Evolutionary conservation across 1,140 invertebrate species (phyloP), one percentile per base, ranked within the genome.

Genomic region (Cylas formicarius): DNA sequence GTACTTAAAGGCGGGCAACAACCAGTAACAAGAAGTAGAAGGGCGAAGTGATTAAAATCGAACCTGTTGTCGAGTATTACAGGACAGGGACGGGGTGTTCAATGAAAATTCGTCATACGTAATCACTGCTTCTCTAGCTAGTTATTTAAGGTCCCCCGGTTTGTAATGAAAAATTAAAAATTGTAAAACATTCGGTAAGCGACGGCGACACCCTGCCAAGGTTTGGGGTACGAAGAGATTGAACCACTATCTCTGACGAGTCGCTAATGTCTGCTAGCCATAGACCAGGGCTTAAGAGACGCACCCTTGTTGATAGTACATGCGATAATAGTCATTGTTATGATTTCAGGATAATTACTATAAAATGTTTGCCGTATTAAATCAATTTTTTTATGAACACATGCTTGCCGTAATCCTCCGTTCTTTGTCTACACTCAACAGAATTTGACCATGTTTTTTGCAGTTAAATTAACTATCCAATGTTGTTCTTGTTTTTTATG

Each of bases 331-430:
- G 34, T 40, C 38, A 40, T 40, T 40, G 19, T 40, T 40, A 40
- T 40, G 38, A 40, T 28, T 40, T 40, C 9, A 40, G 21, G 31
- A 40, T 40, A 40, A 40, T 40, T 40, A 40, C 23, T 40, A 28
- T 40, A 29, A 40, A 40, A 40, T 40, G 38, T 40, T 40, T 40
- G 24, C 38, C 24, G 27, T 40, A 21, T 21, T 23, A 29, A 40
- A 40, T 40, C 38, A 40, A 40, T n/a, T 40, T 40, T 38, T 40
- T 40, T 29, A 40, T 29, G 38, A 39, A 17, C 38, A 40, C 31
- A 40, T 40, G 38, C 17, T 22, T n/a, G n/a, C n/a, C n/a, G n/a
- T n/a, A n/a, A n/a, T n/a, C n/a, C n/a, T n/a, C n/a, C n/a, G n/a
- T n/a, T n/a, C n/a, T n/a, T n/a, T n/a, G n/a, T n/a, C n/a, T n/a